Conservation (phyloP, 2,888 invertebrate species). For the Phaedon cochleariae region DNA sequence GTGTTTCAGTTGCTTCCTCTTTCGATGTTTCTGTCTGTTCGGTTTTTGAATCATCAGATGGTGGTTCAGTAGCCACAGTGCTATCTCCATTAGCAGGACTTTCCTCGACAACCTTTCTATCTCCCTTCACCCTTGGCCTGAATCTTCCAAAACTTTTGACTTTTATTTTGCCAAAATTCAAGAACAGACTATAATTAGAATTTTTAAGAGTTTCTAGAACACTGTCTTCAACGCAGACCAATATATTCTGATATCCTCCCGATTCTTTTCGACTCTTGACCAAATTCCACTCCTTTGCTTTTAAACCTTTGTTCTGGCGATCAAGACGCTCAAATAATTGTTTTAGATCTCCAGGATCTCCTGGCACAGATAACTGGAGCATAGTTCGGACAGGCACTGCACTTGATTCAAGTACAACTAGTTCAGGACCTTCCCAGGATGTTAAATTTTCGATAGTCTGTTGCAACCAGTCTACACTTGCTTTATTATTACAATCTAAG, state of each 20-base stretch:
- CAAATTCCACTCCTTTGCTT: slow-evolving; percentile 26
- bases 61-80: not conserved
- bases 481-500: slow-evolving; percentile 28
- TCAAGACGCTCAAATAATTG: slow-evolving; percentile 28
- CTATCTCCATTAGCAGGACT: not conserved
- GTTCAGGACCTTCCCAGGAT: slow-evolving; percentile 23
- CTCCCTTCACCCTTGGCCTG: slow-evolving; percentile 21
- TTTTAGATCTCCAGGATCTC: slow-evolving; percentile 20
- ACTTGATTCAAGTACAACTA: slow-evolving; percentile 23
- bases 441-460: slow-evolving; percentile 20
- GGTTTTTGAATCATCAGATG: slow-evolving; percentile 3
- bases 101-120: slow-evolving; percentile 4
- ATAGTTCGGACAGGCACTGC: slow-evolving; percentile 25
- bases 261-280: slow-evolving; percentile 7
- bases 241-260: slow-evolving; percentile 15
- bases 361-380: slow-evolving; percentile 27
- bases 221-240: slow-evolving; percentile 25
- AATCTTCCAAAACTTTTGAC: slow-evolving; percentile 26
- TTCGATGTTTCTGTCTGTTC: not conserved
- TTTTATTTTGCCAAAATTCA: slow-evolving; percentile 28
- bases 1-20: not conserved
- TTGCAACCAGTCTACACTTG: slow-evolving; percentile 27
- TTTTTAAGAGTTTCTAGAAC: slow-evolving; percentile 24
- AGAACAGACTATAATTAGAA: slow-evolving; percentile 25
- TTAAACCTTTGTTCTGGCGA: slow-evolving; percentile 27